Evolutionary conservation across 2,797 vertebrate species (phyloP), one percentile per base, ranked within the genome.

Genomic region (Darevskia mixta): DNA sequence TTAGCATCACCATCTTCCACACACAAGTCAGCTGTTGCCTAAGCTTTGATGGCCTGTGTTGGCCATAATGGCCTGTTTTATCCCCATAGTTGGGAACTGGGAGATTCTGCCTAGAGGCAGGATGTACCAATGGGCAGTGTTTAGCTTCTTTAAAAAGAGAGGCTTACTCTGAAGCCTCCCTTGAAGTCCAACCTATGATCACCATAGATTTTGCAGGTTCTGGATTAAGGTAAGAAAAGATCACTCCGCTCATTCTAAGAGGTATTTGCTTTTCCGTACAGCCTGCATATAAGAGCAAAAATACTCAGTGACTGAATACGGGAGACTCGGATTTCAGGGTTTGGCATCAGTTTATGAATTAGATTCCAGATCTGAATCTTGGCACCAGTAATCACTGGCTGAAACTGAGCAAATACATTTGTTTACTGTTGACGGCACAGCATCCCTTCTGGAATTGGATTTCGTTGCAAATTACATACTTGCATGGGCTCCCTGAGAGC

Each of bases 301-400:
- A 20, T 25, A 5, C 6, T 67, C 38, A 72, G 9, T 15, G 43
- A 8, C 41, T 75, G 43, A 32, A 73, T 80, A 67, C 38, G 13
- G 8, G 61, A 81, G 41, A 80, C 5, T 73, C 67, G 35, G 25
- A 73, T 79, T 80, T 80, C 78, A 45, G 25, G 58, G 35, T 17
- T n/a, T 81, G 83, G 69, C 69, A 81, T 85, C 6, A 55, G 58
- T n/a, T 76, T 67, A 43, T 49, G 43, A 49, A 76, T 85, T 15
- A 81, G 69, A 75, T 85, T 80, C 83, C 43, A 75, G 61, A 85
- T 71, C 64, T 72, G 18, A 25, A 43, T 61, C 9, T 89, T 89
- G 83, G 87, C 83, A 81, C 41, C 29, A 23, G 83, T 75, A 67
- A 67, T 76, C 25, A 58, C 25, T 89, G 88, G 88, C 83, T 89